phyloP scores from a whole-genome alignment of 2,888 invertebrate species.

The Xanthorhoe spadicearia region DNA sequence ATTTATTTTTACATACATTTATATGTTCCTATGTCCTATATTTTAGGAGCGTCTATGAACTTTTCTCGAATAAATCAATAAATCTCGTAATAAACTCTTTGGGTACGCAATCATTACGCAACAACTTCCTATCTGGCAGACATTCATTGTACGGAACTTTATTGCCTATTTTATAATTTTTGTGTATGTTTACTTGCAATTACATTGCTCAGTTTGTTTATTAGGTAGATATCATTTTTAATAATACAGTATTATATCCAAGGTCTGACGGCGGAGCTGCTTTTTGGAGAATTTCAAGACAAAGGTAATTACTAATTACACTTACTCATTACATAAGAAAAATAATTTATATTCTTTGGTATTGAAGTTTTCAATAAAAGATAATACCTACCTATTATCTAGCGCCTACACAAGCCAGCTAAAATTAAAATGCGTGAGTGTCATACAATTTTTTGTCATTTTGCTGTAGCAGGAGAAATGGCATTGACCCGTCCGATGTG shows the following conservation, averaged over 20 bases:
- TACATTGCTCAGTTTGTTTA: neutral
- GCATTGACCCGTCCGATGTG: constrained; percentile 79
- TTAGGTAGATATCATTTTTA: neutral
- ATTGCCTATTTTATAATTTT: neutral
- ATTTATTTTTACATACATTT: constrained; percentile 21
- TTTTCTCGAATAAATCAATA: neutral
- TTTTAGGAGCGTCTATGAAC: neutral
- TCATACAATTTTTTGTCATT: neutral
- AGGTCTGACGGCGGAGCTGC: constrained; percentile 34
- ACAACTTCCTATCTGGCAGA: neutral
- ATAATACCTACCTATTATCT: constrained; percentile 5
- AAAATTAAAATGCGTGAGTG: constrained; percentile 6
- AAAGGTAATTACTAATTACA: constrained; percentile 20
- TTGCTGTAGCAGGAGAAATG: constrained; percentile 63
- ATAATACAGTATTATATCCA: constrained; percentile 16
- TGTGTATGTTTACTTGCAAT: neutral
- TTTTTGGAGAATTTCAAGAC: constrained; percentile 34
- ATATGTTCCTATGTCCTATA: neutral
- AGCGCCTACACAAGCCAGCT: constrained; percentile 11
- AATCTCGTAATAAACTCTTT: neutral
- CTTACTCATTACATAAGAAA: too few species aligned
- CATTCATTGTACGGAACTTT: neutral
- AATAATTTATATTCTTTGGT: too few species aligned
- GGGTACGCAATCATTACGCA: neutral
- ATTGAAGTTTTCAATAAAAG: too few species aligned